Base-by-base conservation (phyloP, 2,888 invertebrate genomes). In the Frankliniella intonsa region DNA sequence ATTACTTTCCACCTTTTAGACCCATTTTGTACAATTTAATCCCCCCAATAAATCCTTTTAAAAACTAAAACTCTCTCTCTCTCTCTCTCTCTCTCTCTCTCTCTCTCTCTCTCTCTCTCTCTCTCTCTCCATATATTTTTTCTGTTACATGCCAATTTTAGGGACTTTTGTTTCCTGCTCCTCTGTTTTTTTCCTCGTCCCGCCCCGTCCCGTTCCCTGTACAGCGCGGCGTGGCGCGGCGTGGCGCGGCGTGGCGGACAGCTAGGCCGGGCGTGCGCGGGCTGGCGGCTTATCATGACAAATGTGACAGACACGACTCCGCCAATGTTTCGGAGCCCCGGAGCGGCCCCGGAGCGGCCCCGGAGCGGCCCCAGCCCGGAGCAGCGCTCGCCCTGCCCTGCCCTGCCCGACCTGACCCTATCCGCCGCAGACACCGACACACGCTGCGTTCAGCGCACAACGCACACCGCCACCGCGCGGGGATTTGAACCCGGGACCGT, bases 241-340 rank as follows among this genome's bases (percentile, higher is more conserved):
- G 55, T 17, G 55, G 2, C 17, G 55, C 55, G 55, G 17, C 55
- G 55, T 14, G 55, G 55, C 55, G 55, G 38, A 38, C 38, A 38
- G 38, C 38, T 22, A 12, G 69, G 69, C 22, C 22, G 69, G 69
- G 25, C 69, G 69, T 25, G 22, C 14, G 62, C 62, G 14, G 62
- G 19, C 62, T 17, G 22, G 69, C 1, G 69, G 25, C 69, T 76
- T 76, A 76, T 76, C 69, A 22, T 76, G 69, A 76, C 69, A 22
- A n/a, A 69, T 22, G 69, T 22, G 69, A 69, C 69, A 25, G 69
- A 76, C 69, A 76, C 69, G 69, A 22, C 62, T 62, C 69, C 22
- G 69, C 69, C 69, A 76, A 76, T 76, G 69, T 76, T 76, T 76
- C 22, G 69, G 69, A 62, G 62, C 55, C 55, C 55, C 14, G 14